A percentile compares a stretch with the other conserved stretches of the same genome.
These are phyloP conservation scores for Bubo blakistoni DNA, from an alignment of 2,113 vertebrate genomes.

Conservation along the genomic window DNA sequence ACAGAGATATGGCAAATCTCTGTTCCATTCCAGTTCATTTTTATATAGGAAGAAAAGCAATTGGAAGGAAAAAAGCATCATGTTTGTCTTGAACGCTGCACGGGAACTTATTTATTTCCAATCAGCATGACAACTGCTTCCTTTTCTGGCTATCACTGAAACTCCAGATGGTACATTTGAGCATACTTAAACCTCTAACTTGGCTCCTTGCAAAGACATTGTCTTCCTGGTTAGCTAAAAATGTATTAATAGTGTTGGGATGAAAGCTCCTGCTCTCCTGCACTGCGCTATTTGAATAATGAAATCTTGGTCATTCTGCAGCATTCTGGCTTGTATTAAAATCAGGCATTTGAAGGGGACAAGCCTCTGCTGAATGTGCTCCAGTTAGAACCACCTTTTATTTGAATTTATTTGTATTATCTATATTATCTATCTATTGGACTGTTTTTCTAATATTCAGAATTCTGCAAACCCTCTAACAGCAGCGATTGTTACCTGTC, in stretches of 20 bases:
- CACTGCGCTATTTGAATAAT: neutral
- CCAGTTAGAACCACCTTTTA: neutral
- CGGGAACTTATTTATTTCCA: neutral
- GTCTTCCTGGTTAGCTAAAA: neutral
- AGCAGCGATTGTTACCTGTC: neutral
- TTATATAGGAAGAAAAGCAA: neutral
- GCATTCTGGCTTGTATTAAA: neutral
- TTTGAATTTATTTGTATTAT: neutral
- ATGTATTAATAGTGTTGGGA: neutral
- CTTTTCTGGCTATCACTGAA: conserved; percentile 37
- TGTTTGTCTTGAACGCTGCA: neutral
- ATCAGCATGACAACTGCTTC: conserved; percentile 46
- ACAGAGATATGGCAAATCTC: neutral
- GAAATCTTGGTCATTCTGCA: neutral
- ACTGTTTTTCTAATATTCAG: neutral
- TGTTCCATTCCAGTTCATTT: neutral
- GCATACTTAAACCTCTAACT: neutral
- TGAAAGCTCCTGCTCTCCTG: neutral
- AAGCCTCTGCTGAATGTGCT: neutral
- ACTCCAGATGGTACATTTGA: conserved; percentile 58
- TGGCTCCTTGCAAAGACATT: neutral
- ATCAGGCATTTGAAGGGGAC: neutral
- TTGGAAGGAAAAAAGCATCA: neutral
- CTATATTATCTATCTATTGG: too few relatives aligned
- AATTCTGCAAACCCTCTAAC: neutral